Evolutionary conservation across 2,888 invertebrate species (phyloP).

Genomic region (Polydrusus tereticollis): DNA sequence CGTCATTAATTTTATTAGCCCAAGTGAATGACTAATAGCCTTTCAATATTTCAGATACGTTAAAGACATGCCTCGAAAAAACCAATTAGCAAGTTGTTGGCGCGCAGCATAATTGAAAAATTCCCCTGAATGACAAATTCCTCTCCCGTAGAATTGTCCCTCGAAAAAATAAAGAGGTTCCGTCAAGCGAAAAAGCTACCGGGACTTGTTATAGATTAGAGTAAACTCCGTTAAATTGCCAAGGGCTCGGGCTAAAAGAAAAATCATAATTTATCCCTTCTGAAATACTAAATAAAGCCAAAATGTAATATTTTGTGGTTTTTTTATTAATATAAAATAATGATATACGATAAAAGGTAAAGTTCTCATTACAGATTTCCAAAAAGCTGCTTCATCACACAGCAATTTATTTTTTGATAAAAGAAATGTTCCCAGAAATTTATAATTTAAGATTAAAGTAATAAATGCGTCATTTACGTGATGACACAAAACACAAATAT

Average conservation of each 20-base stretch:
- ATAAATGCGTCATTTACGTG: too few species aligned
- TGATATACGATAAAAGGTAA: too few species aligned
- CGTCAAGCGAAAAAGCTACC: slow-evolving; percentile 55
- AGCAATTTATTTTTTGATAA: too few species aligned
- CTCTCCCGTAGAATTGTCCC: slow-evolving; percentile 46
- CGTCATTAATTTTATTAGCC: slow-evolving; percentile 43
- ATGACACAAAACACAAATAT: too few species aligned
- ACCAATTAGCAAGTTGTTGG: slow-evolving; percentile 53
- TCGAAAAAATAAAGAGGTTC: slow-evolving; percentile 50
- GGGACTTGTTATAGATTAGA: slow-evolving; percentile 57
- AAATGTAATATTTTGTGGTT: background rate
- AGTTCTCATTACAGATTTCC: too few species aligned
- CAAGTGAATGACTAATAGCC: slow-evolving; percentile 44
- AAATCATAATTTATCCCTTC: slow-evolving; percentile 43
- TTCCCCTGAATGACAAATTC: slow-evolving; percentile 52
- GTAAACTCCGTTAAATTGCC: slow-evolving; percentile 55
- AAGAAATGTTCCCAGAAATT: too few species aligned
- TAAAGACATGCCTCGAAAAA: slow-evolving; percentile 48
- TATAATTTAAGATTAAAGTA: too few species aligned
- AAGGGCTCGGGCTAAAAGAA: slow-evolving; percentile 44
- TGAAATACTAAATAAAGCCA: slow-evolving; percentile 34
- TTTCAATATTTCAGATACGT: slow-evolving; percentile 49
- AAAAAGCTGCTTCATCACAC: too few species aligned
- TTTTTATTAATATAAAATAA: background rate
- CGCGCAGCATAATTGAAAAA: slow-evolving; percentile 53